Evolutionary conservation across 53 echinoderm and acorn worm genomes (phyloP).

Genomic region (Stichopus horrens): DNA sequence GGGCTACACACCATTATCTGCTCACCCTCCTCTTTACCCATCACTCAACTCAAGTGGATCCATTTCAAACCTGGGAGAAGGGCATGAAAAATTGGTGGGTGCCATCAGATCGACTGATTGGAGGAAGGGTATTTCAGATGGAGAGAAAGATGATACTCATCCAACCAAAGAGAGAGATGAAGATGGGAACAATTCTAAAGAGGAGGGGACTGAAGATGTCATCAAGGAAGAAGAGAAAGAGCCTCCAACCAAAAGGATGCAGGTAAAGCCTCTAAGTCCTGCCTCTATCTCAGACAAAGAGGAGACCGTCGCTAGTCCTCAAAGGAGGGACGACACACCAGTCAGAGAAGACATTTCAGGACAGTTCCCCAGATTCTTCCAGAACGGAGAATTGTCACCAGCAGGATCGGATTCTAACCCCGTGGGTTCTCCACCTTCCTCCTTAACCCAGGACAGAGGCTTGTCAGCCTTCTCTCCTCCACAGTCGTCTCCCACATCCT

Average conservation of each 20-base stretch:
- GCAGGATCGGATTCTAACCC: slow-evolving; percentile 20
- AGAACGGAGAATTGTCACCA: slow-evolving; percentile 1
- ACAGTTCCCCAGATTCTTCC: slow-evolving; percentile 24
- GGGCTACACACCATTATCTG: slow-evolving; percentile 70
- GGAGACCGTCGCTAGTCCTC: not conserved
- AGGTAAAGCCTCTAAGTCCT: slow-evolving; percentile 2
- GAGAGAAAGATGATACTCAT: not conserved
- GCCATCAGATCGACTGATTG: slow-evolving; percentile 43
- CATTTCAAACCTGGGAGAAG: slow-evolving; percentile 5
- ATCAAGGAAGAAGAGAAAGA: not conserved
- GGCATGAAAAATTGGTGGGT: slow-evolving; percentile 18
- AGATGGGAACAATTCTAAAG: not conserved
- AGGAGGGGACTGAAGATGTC: not conserved
- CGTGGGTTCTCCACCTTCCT: slow-evolving; percentile 6
- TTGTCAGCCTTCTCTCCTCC: slow-evolving; percentile 27
- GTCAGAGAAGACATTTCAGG: not conserved
- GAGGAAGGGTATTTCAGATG: not conserved
- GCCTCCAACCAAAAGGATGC: slow-evolving; percentile 16
- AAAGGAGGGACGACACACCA: not conserved
- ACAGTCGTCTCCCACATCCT: slow-evolving; percentile 6
- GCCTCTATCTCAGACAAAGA: not conserved
- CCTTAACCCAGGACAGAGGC: not conserved
- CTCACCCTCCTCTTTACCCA: slow-evolving; percentile 64
- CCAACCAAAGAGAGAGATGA: not conserved
- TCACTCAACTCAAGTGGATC: not conserved